Evolutionary conservation across 2,888 invertebrate genomes (phyloP), one percentile per base, ranked within the genome.

Genomic region (Ennomos fuscantarius): DNA sequence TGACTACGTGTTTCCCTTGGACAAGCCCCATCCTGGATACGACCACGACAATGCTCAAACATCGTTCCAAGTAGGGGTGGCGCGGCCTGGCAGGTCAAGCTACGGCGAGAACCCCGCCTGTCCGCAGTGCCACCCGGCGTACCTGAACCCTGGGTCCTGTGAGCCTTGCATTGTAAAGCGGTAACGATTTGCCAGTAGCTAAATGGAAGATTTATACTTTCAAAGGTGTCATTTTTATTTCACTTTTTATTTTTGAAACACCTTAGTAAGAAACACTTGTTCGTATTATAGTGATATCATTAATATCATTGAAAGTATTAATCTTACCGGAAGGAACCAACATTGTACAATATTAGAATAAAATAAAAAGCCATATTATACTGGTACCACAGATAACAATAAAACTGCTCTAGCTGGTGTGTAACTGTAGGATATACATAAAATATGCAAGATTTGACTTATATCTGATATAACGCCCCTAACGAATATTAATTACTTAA

Each of bases 41-140:
- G 89, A 93, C 1, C 82, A 86, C 39, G 89, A 89, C 0, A 87
- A 93, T 58, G 93, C 93, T 0, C 89, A 93, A 68, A 94, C 94
- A 1, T 94, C 94, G 0, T 94, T 94, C 74, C 93, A 93, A 67
- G 90, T 94, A 8, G 90, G 90, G 61, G 91, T 94, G 34, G 88
- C 93, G 0, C 82, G 77, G 47, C 82, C 85, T 2, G 89, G 87
- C 0, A 73, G 84, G 69, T 87, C 77, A 51, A 92, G 81, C 70
- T 94, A 89, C 65, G 94, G 94, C 8, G 94, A 94, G 74, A 94
- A 94, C 73, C 93, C 93, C 0, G 84, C 89, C 43, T 95, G 94
- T 56, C 94, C 94, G 0, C 93, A 94, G 64, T 95, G 95, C 71
- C 94, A 94, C 76, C 94, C 95, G 0, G 93, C 93, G 1, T 94